phyloP scores from a whole-genome alignment of 2,113 vertebrate species.

The Donacobius atricapilla region DNA sequence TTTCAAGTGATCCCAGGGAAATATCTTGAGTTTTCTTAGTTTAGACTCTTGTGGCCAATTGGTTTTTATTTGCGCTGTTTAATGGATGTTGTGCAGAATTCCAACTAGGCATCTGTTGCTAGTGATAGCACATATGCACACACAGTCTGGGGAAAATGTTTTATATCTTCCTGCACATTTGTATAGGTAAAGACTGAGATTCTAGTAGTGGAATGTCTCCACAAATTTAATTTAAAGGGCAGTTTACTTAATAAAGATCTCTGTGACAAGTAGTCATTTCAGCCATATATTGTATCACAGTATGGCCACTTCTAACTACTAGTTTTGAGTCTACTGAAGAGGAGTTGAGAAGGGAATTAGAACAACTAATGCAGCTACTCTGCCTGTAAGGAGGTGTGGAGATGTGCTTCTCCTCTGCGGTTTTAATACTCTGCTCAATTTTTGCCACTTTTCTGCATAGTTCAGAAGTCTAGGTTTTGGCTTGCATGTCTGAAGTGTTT shows the following conservation, averaged over 20 bases:
- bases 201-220: neutral
- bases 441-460: neutral
- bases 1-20: neutral
- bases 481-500: neutral
- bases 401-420: neutral
- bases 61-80: neutral
- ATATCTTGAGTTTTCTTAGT: neutral
- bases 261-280: neutral
- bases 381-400: neutral
- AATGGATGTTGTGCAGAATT: neutral
- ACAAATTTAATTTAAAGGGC: neutral
- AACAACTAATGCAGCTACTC: neutral
- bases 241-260: neutral
- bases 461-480: neutral
- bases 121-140: neutral
- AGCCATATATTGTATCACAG: neutral
- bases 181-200: neutral
- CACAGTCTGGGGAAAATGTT: neutral
- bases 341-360: neutral
- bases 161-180: neutral
- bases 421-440: neutral
- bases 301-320: neutral
- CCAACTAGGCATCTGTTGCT: neutral
- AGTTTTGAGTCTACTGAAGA: neutral
- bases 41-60: neutral